Conservation (phyloP, 2,797 vertebrate genomes). For the Enteromius mattozi region DNA sequence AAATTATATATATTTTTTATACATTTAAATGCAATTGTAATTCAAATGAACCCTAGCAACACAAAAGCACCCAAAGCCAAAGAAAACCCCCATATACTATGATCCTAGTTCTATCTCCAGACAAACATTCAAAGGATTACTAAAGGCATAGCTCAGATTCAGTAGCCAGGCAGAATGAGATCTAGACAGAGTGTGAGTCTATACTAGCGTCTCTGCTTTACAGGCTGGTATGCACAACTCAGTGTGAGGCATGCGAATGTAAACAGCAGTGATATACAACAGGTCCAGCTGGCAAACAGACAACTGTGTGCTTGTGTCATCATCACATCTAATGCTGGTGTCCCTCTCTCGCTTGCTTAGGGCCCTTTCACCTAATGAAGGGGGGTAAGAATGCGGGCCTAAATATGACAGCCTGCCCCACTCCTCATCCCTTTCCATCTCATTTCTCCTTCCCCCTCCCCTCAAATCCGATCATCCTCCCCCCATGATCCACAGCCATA, state of each 20-base stretch:
- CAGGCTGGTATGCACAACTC: constrained; percentile 48
- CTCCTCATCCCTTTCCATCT: constrained; percentile 19
- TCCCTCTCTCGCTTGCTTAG: constrained; percentile 23
- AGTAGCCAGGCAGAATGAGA: constrained; percentile 1
- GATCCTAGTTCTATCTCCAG: neutral
- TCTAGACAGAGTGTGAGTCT: constrained; percentile 15
- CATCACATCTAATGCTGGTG: constrained; percentile 29
- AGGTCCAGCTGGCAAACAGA: constrained; percentile 64
- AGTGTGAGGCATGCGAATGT: constrained; percentile 54
- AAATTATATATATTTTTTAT: neutral
- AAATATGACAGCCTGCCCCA: constrained; percentile 45
- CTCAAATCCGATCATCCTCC: constrained; percentile 43
- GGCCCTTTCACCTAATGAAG: constrained; percentile 29
- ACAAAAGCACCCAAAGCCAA: neutral
- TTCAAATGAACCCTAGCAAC: neutral
- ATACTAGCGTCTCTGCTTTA: constrained; percentile 19
- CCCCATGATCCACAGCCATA: constrained; percentile 34
- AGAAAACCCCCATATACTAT: neutral
- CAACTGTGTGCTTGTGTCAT: constrained; percentile 52
- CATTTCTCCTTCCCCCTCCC: constrained; percentile 31
- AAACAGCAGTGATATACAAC: constrained; percentile 64
- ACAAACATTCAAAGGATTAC: constrained; percentile 10
- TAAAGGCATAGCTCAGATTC: constrained; percentile 23
- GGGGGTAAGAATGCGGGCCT: constrained; percentile 24
- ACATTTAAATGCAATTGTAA: neutral